Evolutionary conservation across 1,140 invertebrate genomes (phyloP).

Genomic region (Ruditapes philippinarum): DNA sequence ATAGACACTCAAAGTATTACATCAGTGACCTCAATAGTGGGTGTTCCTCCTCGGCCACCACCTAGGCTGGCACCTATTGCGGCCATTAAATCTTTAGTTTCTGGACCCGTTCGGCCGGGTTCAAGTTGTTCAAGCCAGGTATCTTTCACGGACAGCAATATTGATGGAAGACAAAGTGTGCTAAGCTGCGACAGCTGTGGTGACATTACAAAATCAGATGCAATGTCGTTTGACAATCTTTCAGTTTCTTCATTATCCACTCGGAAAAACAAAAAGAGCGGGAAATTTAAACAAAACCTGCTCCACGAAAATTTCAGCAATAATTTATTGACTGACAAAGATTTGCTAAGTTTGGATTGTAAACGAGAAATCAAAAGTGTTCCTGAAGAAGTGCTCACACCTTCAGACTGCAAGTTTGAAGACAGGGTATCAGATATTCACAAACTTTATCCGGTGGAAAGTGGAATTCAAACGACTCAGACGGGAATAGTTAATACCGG

Average conservation of each 20-base stretch:
- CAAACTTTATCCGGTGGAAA: background rate
- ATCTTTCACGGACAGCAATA: conserved; percentile 24
- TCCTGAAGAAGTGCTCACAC: conserved; percentile 45
- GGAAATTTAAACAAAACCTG: background rate
- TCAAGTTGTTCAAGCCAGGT: conserved; percentile 38
- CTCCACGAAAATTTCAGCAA: background rate
- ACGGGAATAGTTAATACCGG: conserved; percentile 20
- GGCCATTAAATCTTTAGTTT: background rate
- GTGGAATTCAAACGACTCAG: background rate
- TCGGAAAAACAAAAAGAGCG: conserved; percentile 3
- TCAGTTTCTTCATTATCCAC: conserved; percentile 25
- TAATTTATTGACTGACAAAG: conserved; percentile 2
- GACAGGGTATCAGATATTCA: background rate
- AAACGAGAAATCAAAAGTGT: conserved; percentile 56
- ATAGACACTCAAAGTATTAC: conserved; percentile 39
- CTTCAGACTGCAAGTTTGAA: background rate
- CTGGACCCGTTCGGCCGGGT: background rate
- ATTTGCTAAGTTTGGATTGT: background rate
- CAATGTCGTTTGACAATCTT: conserved; percentile 4
- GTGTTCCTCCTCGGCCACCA: conserved; percentile 55
- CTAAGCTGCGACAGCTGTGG: background rate
- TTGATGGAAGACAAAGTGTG: background rate
- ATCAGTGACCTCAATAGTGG: conserved; percentile 28
- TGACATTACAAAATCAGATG: conserved; percentile 6
- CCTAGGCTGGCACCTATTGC: conserved; percentile 62